Conservation (phyloP, 2,113 vertebrate species). For the Rutilus rutilus region DNA sequence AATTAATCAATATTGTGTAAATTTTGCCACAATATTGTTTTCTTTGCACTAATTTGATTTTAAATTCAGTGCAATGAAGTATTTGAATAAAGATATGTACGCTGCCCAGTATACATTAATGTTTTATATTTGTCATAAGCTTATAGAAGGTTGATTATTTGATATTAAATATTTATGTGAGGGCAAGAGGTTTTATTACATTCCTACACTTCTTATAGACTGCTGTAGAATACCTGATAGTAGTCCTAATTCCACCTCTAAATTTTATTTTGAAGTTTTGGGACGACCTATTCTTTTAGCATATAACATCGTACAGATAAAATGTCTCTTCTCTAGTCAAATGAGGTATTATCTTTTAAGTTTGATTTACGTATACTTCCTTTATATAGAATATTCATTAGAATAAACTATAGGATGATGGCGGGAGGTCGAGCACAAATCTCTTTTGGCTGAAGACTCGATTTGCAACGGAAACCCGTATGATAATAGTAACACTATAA, state of each 20-base stretch:
- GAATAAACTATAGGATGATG: constrained; percentile 64
- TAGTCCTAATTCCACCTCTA: background rate
- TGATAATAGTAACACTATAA: constrained; percentile 72
- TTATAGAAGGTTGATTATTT: background rate
- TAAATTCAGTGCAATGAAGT: background rate
- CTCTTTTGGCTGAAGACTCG: constrained; percentile 69
- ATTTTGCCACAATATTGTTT: background rate
- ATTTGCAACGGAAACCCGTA: constrained; percentile 77
- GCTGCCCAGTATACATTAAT: background rate
- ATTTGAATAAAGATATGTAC: background rate
- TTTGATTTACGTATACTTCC: constrained; percentile 65
- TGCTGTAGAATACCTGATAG: background rate
- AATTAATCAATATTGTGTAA: constrained; percentile 27
- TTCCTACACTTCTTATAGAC: background rate
- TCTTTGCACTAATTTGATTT: background rate
- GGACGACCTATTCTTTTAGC: constrained; percentile 1
- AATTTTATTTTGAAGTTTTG: constrained; percentile 6
- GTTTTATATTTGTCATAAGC: background rate
- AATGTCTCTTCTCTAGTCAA: background rate
- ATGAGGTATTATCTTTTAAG: constrained; percentile 55
- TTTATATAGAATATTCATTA: constrained; percentile 67
- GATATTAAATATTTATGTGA: background rate
- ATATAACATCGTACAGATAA: constrained; percentile 30
- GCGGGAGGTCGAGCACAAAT: constrained; percentile 76
- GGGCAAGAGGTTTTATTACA: background rate